Evolutionary conservation across 35 echinoderm and acorn worm genomes (phyloP), one percentile per base, ranked within the genome.

Genomic region (Patiria miniata): DNA sequence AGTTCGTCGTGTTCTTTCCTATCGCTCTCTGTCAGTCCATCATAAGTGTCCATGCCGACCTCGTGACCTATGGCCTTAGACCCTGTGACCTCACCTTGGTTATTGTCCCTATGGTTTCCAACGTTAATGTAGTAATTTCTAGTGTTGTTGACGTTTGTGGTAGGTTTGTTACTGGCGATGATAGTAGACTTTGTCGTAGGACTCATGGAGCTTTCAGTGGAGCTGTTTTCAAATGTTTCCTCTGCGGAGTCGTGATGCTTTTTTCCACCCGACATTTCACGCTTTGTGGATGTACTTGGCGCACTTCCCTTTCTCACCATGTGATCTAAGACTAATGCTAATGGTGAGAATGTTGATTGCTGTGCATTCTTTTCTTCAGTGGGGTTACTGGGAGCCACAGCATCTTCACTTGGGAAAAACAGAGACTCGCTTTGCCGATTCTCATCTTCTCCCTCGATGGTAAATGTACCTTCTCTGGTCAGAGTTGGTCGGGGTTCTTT

Each of bases 181-280:
- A 34, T 30, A 10, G 65, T 73, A 2, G 65, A 73, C 16, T 73
- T 73, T 30, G 65, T 32, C 34, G 65, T 73, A 23, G 65, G 65
- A 10, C 65, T 73, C 65, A 73, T 73, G 7, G 65, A 73, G 8
- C 65, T 73, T 73, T 73, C 65, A 0, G 65, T 73, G 23, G 65
- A 73, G 65, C 65, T 73, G 65, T 73, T 73, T 73, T 73, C 65
- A 73, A 73, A 73, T 73, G 34, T 73, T 36, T 73, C 65, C n/a
- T 73, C 65, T 10, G 23, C 10, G 3, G 65, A 73, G 65, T 73
- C 65, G 2, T 4, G 30, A 32, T 34, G 7, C 26, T 73, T 73
- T 73, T 73, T 73, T 23, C 65, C 19, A 73, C 29, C 65, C 0
- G 19, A 10, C 14, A 1, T 73, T 73, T 73, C 26, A 1, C 1